Evolutionary conservation across 2,113 vertebrate species (phyloP).

Genomic region (Scomber scombrus): DNA sequence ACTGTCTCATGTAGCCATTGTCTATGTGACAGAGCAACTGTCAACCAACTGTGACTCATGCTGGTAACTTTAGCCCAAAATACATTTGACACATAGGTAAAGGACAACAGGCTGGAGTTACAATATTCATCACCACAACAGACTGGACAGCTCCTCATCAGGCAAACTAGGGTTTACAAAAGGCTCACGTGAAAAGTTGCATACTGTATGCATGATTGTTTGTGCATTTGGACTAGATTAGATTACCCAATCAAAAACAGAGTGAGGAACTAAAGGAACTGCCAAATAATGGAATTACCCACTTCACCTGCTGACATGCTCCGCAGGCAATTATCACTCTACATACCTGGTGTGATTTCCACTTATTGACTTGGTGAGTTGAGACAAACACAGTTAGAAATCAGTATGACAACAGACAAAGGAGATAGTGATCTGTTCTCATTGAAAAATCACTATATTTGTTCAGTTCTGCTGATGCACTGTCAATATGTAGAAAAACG

Average conservation of each 20-base stretch:
- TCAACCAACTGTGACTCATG: too few species aligned
- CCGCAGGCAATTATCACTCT: too few species aligned
- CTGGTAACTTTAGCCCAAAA: neutral
- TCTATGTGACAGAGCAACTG: too few species aligned
- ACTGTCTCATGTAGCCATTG: neutral
- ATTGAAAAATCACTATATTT: too few species aligned
- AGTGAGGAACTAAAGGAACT: neutral
- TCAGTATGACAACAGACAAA: neutral
- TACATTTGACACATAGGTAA: neutral
- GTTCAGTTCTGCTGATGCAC: too few species aligned
- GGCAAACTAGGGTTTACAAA: neutral
- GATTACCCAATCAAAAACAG: slow-evolving; percentile 24
- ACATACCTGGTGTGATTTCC: neutral
- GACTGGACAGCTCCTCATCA: slow-evolving; percentile 33
- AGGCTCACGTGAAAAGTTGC: too few species aligned
- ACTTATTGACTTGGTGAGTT: neutral
- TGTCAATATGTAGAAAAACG: too few species aligned
- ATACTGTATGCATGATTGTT: too few species aligned
- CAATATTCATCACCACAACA: slow-evolving; percentile 31
- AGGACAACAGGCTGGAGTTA: neutral
- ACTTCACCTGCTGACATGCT: neutral
- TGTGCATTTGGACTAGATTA: too few species aligned
- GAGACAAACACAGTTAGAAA: neutral
- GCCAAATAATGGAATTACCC: neutral
- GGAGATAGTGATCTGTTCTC: too few species aligned